phyloP scores from a whole-genome alignment of 1,140 invertebrate genomes.

The Cryptotermes secundus region DNA sequence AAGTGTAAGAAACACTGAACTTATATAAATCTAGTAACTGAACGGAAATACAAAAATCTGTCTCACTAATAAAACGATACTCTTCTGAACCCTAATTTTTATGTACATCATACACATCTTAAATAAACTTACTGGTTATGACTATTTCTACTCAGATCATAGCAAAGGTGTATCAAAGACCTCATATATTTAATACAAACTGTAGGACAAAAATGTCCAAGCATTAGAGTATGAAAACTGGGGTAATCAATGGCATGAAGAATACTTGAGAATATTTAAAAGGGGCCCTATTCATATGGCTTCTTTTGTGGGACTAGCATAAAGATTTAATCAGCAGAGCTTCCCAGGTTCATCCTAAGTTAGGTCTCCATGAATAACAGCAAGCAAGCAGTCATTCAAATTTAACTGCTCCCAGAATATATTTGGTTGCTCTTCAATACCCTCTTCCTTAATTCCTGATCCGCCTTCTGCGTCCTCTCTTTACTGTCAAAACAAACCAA shows the following conservation, averaged over 20 bases:
- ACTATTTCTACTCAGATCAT: background rate
- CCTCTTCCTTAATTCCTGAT: background rate
- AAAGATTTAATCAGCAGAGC: constrained; percentile 5
- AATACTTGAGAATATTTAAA: constrained; percentile 13
- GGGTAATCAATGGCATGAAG: background rate
- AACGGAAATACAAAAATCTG: background rate
- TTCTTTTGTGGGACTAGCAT: constrained; percentile 4
- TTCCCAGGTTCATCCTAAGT: constrained; percentile 16
- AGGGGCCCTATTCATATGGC: background rate
- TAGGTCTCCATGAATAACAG: background rate
- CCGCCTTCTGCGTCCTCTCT: background rate
- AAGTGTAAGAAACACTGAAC: background rate
- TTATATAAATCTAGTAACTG: background rate
- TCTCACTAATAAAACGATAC: background rate
- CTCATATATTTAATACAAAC: constrained; percentile 14
- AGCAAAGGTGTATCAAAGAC: background rate
- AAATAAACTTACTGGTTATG: background rate
- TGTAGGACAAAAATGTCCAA: constrained; percentile 16
- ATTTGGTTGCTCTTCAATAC: background rate
- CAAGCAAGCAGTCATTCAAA: background rate
- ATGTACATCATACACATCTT: background rate
- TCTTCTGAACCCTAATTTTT: background rate
- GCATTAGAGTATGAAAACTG: background rate
- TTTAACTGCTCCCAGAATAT: background rate
- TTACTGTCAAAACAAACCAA: background rate